These are phyloP conservation scores for Cydia fagiglandana DNA, from an alignment of 1,140 invertebrate genomes.

Conservation along the genomic window DNA sequence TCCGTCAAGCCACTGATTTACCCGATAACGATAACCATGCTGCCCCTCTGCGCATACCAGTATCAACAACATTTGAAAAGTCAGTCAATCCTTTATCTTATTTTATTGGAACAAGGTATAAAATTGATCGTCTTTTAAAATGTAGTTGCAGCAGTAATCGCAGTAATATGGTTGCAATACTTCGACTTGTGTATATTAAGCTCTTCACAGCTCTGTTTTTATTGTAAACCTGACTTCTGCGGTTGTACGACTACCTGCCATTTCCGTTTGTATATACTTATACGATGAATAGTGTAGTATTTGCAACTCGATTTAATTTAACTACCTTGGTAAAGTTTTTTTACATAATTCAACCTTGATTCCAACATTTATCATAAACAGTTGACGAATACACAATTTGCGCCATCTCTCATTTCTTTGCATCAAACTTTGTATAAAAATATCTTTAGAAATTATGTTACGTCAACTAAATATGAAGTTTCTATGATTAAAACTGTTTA, in stretches of 20 bases:
- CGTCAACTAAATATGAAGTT: no score
- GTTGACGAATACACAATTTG: no score
- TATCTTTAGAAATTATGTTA: no score
- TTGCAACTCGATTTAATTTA: not conserved
- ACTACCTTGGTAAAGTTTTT: not conserved
- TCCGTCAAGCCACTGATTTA: conserved; percentile 38
- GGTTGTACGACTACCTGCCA: not conserved
- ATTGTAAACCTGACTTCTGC: conserved; percentile 13
- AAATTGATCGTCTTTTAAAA: not conserved
- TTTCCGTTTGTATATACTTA: not conserved
- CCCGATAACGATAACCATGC: conserved; percentile 22
- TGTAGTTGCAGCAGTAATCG: not conserved
- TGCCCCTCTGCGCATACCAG: not conserved
- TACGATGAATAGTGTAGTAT: not conserved
- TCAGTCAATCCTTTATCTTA: not conserved
- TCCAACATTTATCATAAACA: no score
- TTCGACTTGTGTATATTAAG: not conserved
- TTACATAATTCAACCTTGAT: no score
- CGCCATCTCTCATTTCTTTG: no score
- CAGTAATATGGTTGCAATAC: not conserved
- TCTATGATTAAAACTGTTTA: no score
- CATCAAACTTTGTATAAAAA: no score
- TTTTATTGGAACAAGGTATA: not conserved
- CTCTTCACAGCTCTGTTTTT: not conserved
- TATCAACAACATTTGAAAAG: not conserved